Conservation (phyloP, 2,888 invertebrate species). For the Ecliptopera silaceata region DNA sequence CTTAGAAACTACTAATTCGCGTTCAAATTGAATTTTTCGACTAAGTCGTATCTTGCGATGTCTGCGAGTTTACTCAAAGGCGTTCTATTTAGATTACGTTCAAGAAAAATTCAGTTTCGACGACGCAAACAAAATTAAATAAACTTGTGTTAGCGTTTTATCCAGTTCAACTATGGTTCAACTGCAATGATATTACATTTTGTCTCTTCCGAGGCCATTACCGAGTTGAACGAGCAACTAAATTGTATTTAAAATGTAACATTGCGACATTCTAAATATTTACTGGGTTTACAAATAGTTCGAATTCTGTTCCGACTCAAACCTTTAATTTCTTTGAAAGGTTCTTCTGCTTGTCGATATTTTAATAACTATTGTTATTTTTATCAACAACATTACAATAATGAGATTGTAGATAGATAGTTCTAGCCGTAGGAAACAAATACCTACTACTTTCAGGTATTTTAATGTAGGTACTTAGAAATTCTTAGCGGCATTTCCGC, state of each 20-base stretch:
- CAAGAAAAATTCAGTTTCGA: conserved; percentile 5
- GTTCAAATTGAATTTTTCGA: neutral
- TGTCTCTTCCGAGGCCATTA: conserved; percentile 11
- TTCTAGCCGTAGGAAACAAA: too few species aligned
- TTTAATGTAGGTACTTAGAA: neutral
- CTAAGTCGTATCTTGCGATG: too few species aligned
- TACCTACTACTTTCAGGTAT: neutral
- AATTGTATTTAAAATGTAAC: conserved; percentile 13
- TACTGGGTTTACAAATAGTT: too few species aligned
- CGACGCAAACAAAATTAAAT: conserved; percentile 8
- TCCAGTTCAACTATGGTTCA: conserved; percentile 1
- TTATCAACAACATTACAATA: too few species aligned
- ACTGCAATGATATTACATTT: conserved; percentile 5
- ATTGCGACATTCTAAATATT: conserved; percentile 1
- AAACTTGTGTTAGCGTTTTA: conserved; percentile 11
- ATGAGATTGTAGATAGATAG: too few species aligned
- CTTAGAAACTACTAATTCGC: neutral
- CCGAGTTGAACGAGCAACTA: conserved; percentile 12
- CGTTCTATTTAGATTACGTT: neutral
- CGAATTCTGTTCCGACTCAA: neutral
- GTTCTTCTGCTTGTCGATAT: too few species aligned
- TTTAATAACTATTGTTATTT: too few species aligned
- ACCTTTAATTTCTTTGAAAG: conserved; percentile 8
- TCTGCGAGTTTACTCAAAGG: neutral
- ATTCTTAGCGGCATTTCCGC: conserved; percentile 25